These are phyloP conservation scores for Syrrhaptes paradoxus DNA, from an alignment of 2,113 vertebrate genomes.

Conservation along the genomic window DNA sequence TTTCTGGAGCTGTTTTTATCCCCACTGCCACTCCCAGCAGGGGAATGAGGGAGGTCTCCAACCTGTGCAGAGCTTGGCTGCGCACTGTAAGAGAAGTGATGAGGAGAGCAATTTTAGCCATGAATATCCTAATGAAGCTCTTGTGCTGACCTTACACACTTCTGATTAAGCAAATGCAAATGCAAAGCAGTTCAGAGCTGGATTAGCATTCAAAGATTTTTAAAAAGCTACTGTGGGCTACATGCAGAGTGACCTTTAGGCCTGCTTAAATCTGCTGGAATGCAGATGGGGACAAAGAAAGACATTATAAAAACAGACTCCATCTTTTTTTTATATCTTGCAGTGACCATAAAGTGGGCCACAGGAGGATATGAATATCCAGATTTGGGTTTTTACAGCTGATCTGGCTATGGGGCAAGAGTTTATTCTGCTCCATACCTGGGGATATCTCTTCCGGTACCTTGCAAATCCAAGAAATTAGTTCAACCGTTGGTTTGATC, in stretches of 20 bases:
- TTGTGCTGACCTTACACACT: slow-evolving; percentile 49
- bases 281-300: slow-evolving; percentile 38
- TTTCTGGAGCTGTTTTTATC: not conserved
- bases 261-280: slow-evolving; percentile 43
- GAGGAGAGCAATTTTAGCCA: slow-evolving; percentile 55
- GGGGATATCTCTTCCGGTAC: not conserved
- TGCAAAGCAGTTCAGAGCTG: slow-evolving; percentile 24
- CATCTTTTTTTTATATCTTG: not conserved
- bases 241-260: slow-evolving; percentile 57
- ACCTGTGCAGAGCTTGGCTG: not conserved
- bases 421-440: not conserved
- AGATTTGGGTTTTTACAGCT: not conserved
- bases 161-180: slow-evolving; percentile 72
- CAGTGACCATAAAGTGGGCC: not conserved
- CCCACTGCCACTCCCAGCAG: not conserved
- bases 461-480: not conserved
- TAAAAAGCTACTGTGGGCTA: slow-evolving; percentile 46
- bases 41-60: not conserved
- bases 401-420: not conserved
- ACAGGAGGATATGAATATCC: not conserved
- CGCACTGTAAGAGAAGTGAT: slow-evolving; percentile 2
- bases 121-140: slow-evolving; percentile 65
- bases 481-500: not conserved
- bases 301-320: slow-evolving; percentile 17
- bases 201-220: slow-evolving; percentile 63